Evolutionary conservation across 2,797 vertebrate genomes (phyloP), one percentile per base, ranked within the genome.

Genomic region (Propithecus perrieri): DNA sequence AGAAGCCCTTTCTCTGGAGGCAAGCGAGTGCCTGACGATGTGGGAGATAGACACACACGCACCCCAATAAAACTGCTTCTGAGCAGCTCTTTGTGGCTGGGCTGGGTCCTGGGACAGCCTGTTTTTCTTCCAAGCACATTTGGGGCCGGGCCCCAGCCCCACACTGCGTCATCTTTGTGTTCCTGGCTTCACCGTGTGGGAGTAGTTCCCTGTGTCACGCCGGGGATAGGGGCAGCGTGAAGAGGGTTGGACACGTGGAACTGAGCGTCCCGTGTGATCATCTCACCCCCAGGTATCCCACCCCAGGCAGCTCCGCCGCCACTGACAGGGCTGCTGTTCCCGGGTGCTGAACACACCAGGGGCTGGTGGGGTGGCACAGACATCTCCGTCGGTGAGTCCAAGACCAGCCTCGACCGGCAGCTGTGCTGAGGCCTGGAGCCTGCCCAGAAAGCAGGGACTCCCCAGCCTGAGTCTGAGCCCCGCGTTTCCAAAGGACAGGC

Each of bases 1-100:
- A 92, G 43, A 28, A 80, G 74, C 74, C 69, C 85, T 97, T 97
- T 97, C 96, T 97, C 95, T 43, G 41, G 78, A 89, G 86, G 85
- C 57, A 55, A 91, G 97, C 83, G 96, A 85, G 81, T 53, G 41
- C 85, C 96, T 83, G 91, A 89, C 69, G 57, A 53, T 24, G 88
- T 76, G 59, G 88, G 33, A 88, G 95, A 84, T n/a, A 93, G 35
- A 69, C 53, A 89, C 89, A 11, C 50, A 80, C 0, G 5, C 59
- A 85, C 69, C 86, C 91, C 92, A 96, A 89, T 96, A 96, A 97
- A 97, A 96, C 33, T 33, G 80, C 53, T 46, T 38, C 90, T 72
- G 83, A 83, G 93, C 65, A 89, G 79, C 59, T 92, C 88, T 85
- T 74, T 94, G 95, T 89, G 85, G 48, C 88, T 10, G 48, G 61